Evolutionary conservation across 2,797 vertebrate species (phyloP).

Genomic region (Diplodus puntazzo): DNA sequence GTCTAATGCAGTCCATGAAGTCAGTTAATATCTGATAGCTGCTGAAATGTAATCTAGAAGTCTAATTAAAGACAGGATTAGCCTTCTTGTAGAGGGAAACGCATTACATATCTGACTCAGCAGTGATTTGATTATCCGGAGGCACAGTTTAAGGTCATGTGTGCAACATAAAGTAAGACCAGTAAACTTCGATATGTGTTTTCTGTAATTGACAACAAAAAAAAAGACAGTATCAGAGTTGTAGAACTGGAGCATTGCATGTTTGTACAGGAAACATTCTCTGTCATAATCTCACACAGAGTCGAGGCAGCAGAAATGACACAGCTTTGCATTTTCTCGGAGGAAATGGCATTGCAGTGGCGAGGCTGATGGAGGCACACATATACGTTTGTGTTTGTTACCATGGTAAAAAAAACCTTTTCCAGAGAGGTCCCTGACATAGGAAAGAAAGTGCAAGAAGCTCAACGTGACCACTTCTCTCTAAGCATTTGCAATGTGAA

Average conservation of each 20-base stretch:
- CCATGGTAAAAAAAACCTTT: conserved; percentile 79
- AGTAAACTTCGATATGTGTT: conserved; percentile 32
- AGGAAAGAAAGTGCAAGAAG: conserved; percentile 65
- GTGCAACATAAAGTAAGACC: neutral
- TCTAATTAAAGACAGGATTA: conserved; percentile 34
- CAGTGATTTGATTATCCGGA: conserved; percentile 23
- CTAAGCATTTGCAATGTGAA: conserved; percentile 25
- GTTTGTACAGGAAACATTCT: conserved; percentile 28
- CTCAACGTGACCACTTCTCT: conserved; percentile 35
- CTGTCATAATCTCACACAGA: conserved; percentile 3
- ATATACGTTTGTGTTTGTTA: conserved; percentile 77
- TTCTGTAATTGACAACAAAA: conserved; percentile 5
- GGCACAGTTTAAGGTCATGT: neutral
- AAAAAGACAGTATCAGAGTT: neutral
- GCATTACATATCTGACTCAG: conserved; percentile 24
- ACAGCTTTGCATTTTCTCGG: conserved; percentile 33
- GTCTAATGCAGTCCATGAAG: conserved; percentile 29
- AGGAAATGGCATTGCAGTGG: conserved; percentile 52
- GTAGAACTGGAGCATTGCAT: conserved; percentile 5
- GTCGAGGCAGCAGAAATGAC: conserved; percentile 14
- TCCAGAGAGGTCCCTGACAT: conserved; percentile 73
- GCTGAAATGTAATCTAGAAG: conserved; percentile 32
- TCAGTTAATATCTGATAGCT: conserved; percentile 34
- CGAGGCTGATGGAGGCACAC: conserved; percentile 40
- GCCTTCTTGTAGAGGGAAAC: conserved; percentile 11